Evolutionary conservation across 2,113 vertebrate genomes (phyloP).

Genomic region (Bubo bubo): DNA sequence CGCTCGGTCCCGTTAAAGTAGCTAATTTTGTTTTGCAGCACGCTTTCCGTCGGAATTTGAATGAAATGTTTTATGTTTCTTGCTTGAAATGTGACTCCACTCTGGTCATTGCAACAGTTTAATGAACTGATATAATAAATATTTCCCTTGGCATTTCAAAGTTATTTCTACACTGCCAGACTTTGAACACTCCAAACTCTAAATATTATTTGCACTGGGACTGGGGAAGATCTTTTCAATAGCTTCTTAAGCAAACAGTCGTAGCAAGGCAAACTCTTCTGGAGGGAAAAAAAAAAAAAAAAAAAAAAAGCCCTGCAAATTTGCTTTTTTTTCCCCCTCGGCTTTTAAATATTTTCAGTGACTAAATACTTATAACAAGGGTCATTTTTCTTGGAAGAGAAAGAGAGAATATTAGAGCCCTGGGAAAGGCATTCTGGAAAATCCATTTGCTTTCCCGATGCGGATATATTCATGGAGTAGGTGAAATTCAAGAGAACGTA

Average conservation of each 20-base stretch:
- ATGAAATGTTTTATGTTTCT: slow-evolving; percentile 3
- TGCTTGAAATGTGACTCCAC: slow-evolving; percentile 27
- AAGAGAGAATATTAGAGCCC: slow-evolving; percentile 54
- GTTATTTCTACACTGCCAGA: slow-evolving; percentile 54
- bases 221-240: slow-evolving; percentile 44
- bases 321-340: rapidly evolving
- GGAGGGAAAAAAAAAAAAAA: not conserved
- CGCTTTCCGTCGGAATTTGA: not conserved
- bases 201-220: slow-evolving; percentile 49
- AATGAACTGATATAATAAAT: slow-evolving; percentile 69
- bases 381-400: slow-evolving; percentile 44
- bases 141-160: slow-evolving; percentile 62
- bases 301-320: not conserved
- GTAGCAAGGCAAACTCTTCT: not conserved
- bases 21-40: not conserved
- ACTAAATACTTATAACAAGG: slow-evolving; percentile 20
- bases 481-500: slow-evolving; percentile 40
- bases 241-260: slow-evolving; percentile 50
- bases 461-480: slow-evolving; percentile 10
- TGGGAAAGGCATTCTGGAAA: slow-evolving; percentile 64
- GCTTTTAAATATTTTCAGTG: slow-evolving; percentile 38
- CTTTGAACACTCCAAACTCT: slow-evolving; percentile 27
- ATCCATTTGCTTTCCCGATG: slow-evolving; percentile 51
- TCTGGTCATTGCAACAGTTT: slow-evolving; percentile 35
- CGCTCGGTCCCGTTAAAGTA: not conserved